phyloP scores from a whole-genome alignment of 2,888 invertebrate genomes.

The Dynastes hyllus region DNA sequence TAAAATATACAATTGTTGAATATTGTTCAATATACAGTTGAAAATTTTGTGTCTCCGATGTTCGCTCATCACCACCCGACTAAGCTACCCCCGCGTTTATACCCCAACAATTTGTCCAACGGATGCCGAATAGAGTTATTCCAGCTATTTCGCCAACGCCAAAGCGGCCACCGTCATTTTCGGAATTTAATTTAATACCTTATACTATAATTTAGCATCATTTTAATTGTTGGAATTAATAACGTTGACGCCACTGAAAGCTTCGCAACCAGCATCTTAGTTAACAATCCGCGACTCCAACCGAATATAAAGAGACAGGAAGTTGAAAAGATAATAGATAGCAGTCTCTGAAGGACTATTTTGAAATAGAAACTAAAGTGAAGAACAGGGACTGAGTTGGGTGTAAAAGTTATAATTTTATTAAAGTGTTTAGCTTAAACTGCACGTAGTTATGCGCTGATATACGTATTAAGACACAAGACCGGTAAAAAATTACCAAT shows the following conservation, averaged over 20 bases:
- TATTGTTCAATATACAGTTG: too few species aligned
- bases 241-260: constrained; percentile 8
- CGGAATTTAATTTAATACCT: constrained; percentile 52
- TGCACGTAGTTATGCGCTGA: too few species aligned
- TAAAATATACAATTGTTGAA: not conserved
- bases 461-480: too few species aligned
- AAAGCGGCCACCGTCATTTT: constrained; percentile 38
- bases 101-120: constrained; percentile 31
- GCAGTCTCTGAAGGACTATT: not conserved
- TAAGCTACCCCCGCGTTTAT: not conserved
- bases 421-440: too few species aligned
- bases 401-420: too few species aligned
- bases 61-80: not conserved
- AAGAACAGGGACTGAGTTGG: too few species aligned
- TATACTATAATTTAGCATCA: constrained; percentile 41
- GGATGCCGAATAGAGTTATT: constrained; percentile 44
- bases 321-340: not conserved
- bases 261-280: not conserved
- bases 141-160: constrained; percentile 29
- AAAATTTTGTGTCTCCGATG: too few species aligned
- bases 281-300: not conserved
- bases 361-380: too few species aligned
- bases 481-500: too few species aligned
- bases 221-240: constrained; percentile 49
- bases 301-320: not conserved